These are phyloP conservation scores for Pogoniulus pusillus DNA, from an alignment of 2,797 vertebrate species.

Conservation along the genomic window DNA sequence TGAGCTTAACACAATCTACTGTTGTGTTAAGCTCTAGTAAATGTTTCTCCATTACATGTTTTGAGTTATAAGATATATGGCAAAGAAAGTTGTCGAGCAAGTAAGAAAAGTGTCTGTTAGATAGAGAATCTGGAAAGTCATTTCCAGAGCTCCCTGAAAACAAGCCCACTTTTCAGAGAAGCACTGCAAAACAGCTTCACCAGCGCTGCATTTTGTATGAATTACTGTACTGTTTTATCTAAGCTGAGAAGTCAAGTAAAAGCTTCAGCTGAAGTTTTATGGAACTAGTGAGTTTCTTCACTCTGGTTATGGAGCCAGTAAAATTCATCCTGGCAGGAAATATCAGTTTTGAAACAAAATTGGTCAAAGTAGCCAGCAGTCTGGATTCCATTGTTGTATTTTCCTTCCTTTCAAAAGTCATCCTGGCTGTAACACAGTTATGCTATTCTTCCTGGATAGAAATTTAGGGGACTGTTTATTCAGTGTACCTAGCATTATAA, in stretches of 20 bases:
- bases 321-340: conserved; percentile 16
- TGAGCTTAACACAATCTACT: not conserved
- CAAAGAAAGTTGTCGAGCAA: not conserved
- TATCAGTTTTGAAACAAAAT: conserved; percentile 15
- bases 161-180: not conserved
- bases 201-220: not conserved
- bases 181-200: not conserved
- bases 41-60: not conserved
- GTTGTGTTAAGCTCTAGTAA: not conserved
- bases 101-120: not conserved
- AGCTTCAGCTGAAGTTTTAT: conserved; percentile 24
- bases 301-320: not conserved
- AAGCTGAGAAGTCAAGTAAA: conserved; percentile 32
- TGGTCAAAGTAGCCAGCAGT: conserved; percentile 20
- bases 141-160: conserved; percentile 17
- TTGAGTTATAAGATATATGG: not conserved
- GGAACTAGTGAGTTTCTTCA: conserved; percentile 14
- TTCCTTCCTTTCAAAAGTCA: conserved; percentile 5
- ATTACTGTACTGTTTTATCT: conserved; percentile 14
- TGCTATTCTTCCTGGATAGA: not conserved
- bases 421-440: not conserved
- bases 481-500: not conserved
- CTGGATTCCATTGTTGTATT: conserved; percentile 34
- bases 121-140: not conserved
- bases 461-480: not conserved